Evolutionary conservation across 2,888 invertebrate species (phyloP).

Genomic region (Andrena trimmerana): DNA sequence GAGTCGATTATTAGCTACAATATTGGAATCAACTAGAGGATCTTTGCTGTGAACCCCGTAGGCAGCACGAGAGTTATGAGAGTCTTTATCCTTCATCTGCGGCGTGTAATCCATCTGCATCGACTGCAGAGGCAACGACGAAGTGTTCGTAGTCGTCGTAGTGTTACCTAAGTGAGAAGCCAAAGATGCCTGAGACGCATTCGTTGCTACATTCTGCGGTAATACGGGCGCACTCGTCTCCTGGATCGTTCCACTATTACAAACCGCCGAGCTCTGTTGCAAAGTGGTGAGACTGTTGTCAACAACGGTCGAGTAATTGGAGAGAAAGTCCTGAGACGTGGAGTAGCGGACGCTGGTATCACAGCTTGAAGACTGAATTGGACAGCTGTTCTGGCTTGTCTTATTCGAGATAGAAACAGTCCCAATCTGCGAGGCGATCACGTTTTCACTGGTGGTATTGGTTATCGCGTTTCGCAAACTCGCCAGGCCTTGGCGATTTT

Average conservation of each 20-base stretch:
- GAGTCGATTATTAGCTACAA: slow-evolving; percentile 50
- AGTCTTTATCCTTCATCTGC: slow-evolving; percentile 69
- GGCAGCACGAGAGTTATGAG: slow-evolving; percentile 52
- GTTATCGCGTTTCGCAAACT: slow-evolving; percentile 32
- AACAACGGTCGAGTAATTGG: slow-evolving; percentile 71
- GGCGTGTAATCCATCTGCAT: slow-evolving; percentile 68
- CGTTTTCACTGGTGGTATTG: slow-evolving; percentile 25
- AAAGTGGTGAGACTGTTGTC: slow-evolving; percentile 42
- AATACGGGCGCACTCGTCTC: slow-evolving; percentile 35
- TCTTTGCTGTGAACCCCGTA: slow-evolving; percentile 67
- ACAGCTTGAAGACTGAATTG: slow-evolving; percentile 62
- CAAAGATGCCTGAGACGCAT: slow-evolving; percentile 50
- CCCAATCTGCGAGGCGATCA: slow-evolving; percentile 36
- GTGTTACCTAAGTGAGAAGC: slow-evolving; percentile 54
- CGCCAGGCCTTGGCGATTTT: slow-evolving; percentile 37
- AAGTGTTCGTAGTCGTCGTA: slow-evolving; percentile 56
- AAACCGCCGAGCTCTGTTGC: slow-evolving; percentile 55
- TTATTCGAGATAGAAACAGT: slow-evolving; percentile 42
- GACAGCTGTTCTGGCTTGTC: slow-evolving; percentile 35
- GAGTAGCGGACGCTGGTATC: slow-evolving; percentile 70
- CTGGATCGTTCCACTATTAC: slow-evolving; percentile 45
- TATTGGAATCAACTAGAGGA: slow-evolving; percentile 46
- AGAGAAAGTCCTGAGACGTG: slow-evolving; percentile 73
- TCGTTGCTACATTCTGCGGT: slow-evolving; percentile 26
- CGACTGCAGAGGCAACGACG: slow-evolving; percentile 51